Conservation (phyloP, 1,140 invertebrate genomes). For the Cardiocondyla obscurior region DNA sequence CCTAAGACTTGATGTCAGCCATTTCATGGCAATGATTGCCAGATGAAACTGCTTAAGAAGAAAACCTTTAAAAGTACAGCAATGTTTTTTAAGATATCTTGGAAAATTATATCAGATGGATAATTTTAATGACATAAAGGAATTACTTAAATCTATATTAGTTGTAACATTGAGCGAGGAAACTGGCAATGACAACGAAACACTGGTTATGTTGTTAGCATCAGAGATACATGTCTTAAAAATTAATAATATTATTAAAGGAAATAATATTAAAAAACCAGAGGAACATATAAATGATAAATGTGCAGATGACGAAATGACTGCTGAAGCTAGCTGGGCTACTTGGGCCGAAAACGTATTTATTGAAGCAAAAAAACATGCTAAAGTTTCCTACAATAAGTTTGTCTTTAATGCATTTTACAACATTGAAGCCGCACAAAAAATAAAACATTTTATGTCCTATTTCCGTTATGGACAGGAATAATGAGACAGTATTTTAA, state of each 20-base stretch:
- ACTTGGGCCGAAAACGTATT: neutral
- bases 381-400: neutral
- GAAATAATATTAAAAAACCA: neutral
- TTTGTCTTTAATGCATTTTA: neutral
- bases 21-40: neutral
- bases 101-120: neutral
- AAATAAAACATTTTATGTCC: neutral
- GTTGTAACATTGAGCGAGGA: neutral
- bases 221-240: neutral
- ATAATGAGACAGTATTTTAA: neutral
- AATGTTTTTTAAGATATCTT: neutral
- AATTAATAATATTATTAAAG: neutral
- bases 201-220: neutral
- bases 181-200: neutral
- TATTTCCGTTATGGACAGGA: neutral
- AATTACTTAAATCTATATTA: neutral
- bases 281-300: neutral
- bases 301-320: neutral
- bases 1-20: neutral
- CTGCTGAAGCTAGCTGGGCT: neutral
- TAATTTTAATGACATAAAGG: neutral
- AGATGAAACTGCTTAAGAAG: neutral
- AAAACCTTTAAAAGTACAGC: neutral
- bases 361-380: neutral
- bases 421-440: neutral